Conservation (phyloP, 2,113 vertebrate species). For the Nycticebus coucang region DNA sequence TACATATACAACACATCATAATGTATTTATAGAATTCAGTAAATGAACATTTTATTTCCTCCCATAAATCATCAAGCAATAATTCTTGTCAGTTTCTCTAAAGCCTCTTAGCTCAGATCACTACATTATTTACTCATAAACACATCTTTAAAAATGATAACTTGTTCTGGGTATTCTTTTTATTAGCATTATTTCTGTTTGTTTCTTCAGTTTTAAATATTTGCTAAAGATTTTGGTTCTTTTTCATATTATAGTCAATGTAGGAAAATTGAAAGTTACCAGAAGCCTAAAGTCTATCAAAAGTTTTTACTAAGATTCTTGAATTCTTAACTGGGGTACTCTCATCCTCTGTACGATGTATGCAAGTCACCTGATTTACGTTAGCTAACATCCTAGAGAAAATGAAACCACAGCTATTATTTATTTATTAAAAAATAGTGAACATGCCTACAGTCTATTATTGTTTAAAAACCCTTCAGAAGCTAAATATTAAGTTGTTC, state of each 20-base stretch:
- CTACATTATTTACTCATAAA: constrained; percentile 35
- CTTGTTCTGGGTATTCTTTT: neutral
- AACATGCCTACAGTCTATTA: neutral
- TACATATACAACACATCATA: neutral
- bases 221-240: neutral
- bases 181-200: constrained; percentile 10
- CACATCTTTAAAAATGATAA: constrained; percentile 1
- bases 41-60: constrained; percentile 51
- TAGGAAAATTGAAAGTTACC: neutral
- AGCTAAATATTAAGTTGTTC: neutral
- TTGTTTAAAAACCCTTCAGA: neutral
- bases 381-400: neutral
- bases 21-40: constrained; percentile 32
- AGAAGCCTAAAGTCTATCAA: constrained; percentile 8
- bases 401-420: neutral
- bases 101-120: constrained; percentile 16
- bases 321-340: neutral
- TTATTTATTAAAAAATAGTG: constrained; percentile 43
- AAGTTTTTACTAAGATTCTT: neutral
- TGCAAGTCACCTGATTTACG: neutral
- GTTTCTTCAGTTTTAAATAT: constrained; percentile 13
- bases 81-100: neutral
- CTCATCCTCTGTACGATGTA: neutral
- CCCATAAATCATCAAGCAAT: constrained; percentile 45
- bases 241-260: constrained; percentile 12